These are phyloP conservation scores for Tympanoctomys barrerae DNA, from an alignment of 2,797 vertebrate genomes.

Conservation along the genomic window DNA sequence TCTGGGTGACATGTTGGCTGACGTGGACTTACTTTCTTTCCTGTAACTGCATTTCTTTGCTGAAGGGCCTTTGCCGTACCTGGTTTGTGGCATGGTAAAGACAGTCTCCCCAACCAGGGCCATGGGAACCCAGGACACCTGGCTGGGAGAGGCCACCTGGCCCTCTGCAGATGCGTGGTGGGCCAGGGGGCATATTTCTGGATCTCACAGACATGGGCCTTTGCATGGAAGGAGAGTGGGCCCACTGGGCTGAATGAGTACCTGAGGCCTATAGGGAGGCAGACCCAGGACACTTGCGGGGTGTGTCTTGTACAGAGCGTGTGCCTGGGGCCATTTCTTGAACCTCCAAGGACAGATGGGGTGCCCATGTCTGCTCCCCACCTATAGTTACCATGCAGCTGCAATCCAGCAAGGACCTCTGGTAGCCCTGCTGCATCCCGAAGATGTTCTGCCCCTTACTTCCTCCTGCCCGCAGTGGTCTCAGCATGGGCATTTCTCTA, in stretches of 20 bases:
- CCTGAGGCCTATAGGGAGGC: not conserved
- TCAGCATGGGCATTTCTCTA: slow-evolving; percentile 68
- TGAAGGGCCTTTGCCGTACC: not conserved
- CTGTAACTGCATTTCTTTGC: not conserved
- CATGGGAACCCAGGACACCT: not conserved
- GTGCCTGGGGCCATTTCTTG: not conserved
- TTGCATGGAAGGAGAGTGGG: not conserved
- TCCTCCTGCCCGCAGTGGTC: slow-evolving; percentile 67
- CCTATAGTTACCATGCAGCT: fast-evolving
- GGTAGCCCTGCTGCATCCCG: slow-evolving; percentile 63
- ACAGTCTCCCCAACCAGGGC: not conserved
- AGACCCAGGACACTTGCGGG: not conserved
- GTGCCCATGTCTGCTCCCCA: fast-evolving
- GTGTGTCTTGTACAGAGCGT: not conserved
- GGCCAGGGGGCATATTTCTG: not conserved
- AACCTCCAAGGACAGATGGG: not conserved
- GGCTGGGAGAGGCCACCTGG: not conserved
- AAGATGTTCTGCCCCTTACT: slow-evolving; percentile 75
- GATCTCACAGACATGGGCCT: not conserved
- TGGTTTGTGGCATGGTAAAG: fast-evolving
- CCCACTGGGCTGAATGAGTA: fast-evolving
- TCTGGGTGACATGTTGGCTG: not conserved
- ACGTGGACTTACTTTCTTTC: not conserved
- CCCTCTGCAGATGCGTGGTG: too few species aligned
- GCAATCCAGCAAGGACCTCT: slow-evolving; percentile 6